Base-by-base conservation (phyloP, 2,888 invertebrate genomes). In the Periphyllus acericola region DNA sequence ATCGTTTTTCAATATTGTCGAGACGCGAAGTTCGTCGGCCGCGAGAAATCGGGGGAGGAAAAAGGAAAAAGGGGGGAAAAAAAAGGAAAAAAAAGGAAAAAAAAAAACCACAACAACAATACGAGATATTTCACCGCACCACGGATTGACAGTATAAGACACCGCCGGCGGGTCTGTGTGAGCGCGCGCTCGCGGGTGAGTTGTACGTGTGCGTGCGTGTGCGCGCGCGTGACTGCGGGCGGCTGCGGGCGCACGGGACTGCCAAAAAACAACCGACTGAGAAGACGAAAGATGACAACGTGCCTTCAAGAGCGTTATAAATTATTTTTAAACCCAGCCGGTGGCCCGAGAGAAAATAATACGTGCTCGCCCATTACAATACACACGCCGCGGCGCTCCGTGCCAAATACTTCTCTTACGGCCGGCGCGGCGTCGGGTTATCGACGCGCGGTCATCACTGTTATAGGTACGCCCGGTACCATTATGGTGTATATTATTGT, bases 261-360 rank as follows among this genome's bases (percentile, higher is more conserved):
- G 86, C 87, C 80, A 87, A 81, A 87, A 87, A 85, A 25, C 87
- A 17, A 55, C 79, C 74, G 60, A 46, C 81, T 25, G 87, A 60
- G 40, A 72, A n/a, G 21, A 68, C 71, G 79, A 36, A n/a, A 80
- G 80, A 86, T 74, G 87, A 80, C 80, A 81, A 81, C 86, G 79
- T 86, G 86, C 60, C 60, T 80, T 81, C 60, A 74, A 81, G 74
- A 60, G 66, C 87, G 81, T 60, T 74, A 87, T 74, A 87, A 60
- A 87, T 87, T 87, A 87, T 87, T 87, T 87, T 87, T 87, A 87
- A 87, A 87, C 81, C 46, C 74, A 81, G 87, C 87, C 84, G 75
- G 76, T 60, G 29, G 83, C 34, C 74, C 66, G 21, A 40, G 78
- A 40, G 14, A 34, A n/a, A 34, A 34, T 25, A 2, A n/a, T 6